These are phyloP conservation scores for Nilaparvata lugens DNA, from an alignment of 1,140 invertebrate genomes.

Conservation along the genomic window DNA sequence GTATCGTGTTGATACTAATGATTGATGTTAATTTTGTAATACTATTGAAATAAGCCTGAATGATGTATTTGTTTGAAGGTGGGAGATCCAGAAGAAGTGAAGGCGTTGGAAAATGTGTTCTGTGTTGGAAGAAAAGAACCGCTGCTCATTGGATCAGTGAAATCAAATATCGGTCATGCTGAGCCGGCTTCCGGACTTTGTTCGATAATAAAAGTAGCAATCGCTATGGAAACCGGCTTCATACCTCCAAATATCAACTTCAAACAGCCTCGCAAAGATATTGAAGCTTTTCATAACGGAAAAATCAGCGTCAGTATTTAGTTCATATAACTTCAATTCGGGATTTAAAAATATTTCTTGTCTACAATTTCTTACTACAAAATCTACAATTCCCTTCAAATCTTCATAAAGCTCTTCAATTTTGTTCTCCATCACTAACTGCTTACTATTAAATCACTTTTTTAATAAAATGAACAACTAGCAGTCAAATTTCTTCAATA, in stretches of 20 bases:
- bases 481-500: no score
- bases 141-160: slow-evolving; percentile 78
- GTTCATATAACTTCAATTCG: no score
- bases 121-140: slow-evolving; percentile 56
- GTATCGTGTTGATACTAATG: no score
- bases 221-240: slow-evolving; percentile 55
- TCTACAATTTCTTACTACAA: no score
- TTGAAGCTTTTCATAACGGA: slow-evolving; percentile 55
- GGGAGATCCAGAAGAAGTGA: slow-evolving; percentile 81
- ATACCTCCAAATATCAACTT: slow-evolving; percentile 69
- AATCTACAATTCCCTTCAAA: no score
- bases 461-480: no score
- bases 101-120: slow-evolving; percentile 75
- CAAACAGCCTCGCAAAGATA: slow-evolving; percentile 52
- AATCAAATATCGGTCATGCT: slow-evolving; percentile 89
- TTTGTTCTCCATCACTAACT: no score
- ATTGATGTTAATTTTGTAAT: no score
- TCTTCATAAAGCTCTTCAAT: no score
- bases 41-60: neutral
- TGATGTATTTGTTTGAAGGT: slow-evolving; percentile 45
- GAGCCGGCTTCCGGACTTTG: slow-evolving; percentile 84
- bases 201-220: slow-evolving; percentile 65
- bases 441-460: no score
- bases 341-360: no score
- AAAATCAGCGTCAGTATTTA: slow-evolving; percentile 37